Base-by-base conservation (phyloP, 1,140 invertebrate species). In the Eciton burchellii region DNA sequence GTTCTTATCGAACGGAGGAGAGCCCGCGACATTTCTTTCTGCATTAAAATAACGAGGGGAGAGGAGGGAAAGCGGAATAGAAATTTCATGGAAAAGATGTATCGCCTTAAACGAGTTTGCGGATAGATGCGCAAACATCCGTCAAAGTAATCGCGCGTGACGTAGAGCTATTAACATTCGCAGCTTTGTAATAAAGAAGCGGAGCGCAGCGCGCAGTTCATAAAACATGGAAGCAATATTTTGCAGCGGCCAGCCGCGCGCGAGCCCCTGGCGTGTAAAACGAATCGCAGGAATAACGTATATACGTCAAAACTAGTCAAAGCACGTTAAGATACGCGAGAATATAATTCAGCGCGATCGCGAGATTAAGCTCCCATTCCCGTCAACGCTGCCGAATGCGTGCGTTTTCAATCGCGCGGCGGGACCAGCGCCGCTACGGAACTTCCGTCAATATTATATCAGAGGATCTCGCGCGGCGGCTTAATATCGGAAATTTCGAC, bases 161-260 rank as follows among this genome's bases (percentile, higher is more conserved):
- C 26, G 12, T 47, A 47, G 43, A 12, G 1, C 72, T 62, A 49
- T 62, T 35, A 74, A 62, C 21, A 45, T 72, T 26, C 59, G 14
- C 19, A 74, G 41, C 16, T 8, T 45, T 73, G 16, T 59, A 73
- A 73, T 49, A 49, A 65, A 63, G 14, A 43, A 65, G 29, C 19
- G 11, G 21, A 49, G 8, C 41, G 16, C n/a, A 76, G 63, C 54
- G 29, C 52, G 21, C 45, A 63, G 3, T 65, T 65, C 41, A 29
- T 65, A 56, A 54, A 65, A 16, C 14, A 47, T 74, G 24, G 12
- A 74, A 62, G 49, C 68, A 29, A 68, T 68, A 79, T 57, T 56
- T 79, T 79, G 16, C 43, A 19, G 16, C 3, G 54, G 49, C 62
- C n/a, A n/a, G n/a, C 16, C 24, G 29, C 21, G 29, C 29, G 16